Conservation (phyloP, 2,113 vertebrate genomes). For the Tyto alba region DNA sequence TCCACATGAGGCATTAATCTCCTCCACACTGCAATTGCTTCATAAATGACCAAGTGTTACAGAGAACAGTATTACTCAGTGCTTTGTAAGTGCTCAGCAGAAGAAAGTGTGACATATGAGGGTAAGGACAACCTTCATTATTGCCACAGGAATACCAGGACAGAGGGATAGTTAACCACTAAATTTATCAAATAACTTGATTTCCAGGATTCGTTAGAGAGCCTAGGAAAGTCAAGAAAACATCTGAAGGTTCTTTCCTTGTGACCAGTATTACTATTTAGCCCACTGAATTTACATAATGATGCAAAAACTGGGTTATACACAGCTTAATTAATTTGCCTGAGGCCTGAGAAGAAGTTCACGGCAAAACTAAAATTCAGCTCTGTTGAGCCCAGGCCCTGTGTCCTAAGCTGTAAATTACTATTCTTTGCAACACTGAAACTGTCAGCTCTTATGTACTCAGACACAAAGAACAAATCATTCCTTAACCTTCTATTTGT, state of each 20-base stretch:
- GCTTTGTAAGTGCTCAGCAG: background rate
- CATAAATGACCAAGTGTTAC: background rate
- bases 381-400: background rate
- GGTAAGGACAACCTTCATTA: background rate
- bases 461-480: background rate
- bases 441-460: background rate
- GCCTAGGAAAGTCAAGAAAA: background rate
- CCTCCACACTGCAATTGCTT: background rate
- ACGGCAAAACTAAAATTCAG: background rate
- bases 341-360: background rate
- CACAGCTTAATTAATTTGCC: background rate
- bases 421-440: background rate
- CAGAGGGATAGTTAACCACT: background rate
- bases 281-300: background rate
- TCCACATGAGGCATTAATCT: background rate
- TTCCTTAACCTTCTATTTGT: background rate
- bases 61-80: accelerated
- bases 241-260: background rate
- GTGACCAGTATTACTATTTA: background rate
- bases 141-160: background rate
- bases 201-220: background rate
- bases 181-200: background rate
- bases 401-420: background rate
- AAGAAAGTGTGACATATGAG: accelerated
- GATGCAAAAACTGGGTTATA: background rate